Percentiles rank a stretch among this genome's conserved stretches.
Conservation (phyloP, 2,797 vertebrate genomes). For the Champsocephalus gunnari region DNA sequence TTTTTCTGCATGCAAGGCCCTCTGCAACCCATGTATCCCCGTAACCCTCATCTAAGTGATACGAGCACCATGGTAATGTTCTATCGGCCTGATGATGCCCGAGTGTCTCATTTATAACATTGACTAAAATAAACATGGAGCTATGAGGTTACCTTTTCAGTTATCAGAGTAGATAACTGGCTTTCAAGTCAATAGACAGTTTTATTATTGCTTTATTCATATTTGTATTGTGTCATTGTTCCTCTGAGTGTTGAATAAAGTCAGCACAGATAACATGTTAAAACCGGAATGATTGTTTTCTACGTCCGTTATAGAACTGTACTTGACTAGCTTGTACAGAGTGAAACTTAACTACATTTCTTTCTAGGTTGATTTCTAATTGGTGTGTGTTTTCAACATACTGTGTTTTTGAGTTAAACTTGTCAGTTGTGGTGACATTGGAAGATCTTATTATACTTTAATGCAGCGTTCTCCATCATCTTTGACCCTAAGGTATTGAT, state of each 20-base stretch:
- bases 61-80: conserved; percentile 47
- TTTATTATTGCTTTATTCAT: conserved; percentile 4
- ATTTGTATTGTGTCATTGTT: background rate
- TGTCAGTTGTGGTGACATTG: background rate
- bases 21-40: conserved; percentile 45
- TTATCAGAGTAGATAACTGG: background rate
- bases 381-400: background rate
- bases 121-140: conserved; percentile 12
- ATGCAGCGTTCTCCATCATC: background rate
- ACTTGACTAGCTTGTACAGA: background rate
- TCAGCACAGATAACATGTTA: background rate
- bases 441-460: background rate
- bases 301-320: background rate
- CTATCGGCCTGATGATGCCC: conserved; percentile 39
- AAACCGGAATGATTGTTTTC: background rate
- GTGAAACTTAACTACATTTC: background rate
- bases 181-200: background rate
- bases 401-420: background rate
- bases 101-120: conserved; percentile 40
- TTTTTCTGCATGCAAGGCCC: conserved; percentile 64
- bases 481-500: conserved; percentile 85
- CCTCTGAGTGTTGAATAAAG: background rate
- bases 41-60: conserved; percentile 65
- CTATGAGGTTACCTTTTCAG: background rate
- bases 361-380: background rate